Evolutionary conservation across 2,888 invertebrate species (phyloP), one percentile per base, ranked within the genome.

Genomic region (Polyommatus iphigenia): DNA sequence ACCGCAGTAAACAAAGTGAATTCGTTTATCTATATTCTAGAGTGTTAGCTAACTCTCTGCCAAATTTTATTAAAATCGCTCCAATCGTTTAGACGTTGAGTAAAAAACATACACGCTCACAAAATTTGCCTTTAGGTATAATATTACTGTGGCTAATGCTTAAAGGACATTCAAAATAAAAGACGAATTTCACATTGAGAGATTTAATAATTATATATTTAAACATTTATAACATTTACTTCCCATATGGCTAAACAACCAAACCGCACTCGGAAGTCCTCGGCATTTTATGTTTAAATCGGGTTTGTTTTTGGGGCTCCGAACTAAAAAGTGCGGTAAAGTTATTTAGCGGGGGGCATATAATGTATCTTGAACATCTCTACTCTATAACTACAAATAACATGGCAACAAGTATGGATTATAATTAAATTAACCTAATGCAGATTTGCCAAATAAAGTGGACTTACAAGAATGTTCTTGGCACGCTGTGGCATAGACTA

Each of bases 151-250:
- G 10, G 10, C 2, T 10, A 54, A 18, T 54, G 5, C 18, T 18
- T n/a, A n/a, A 54, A 24, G 62, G 20, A 24, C 13, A 62, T 20
- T 29, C 24, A 24, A 46, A 67, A 29, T 32, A 67, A 67, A 67
- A 24, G 15, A 67, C 67, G 5, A 5, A 15, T 10, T 20, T 32
- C 67, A 67, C 67, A 15, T 29, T 15, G 24, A 13, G 32, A 67
- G 29, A 6, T 67, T 67, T 32, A 67, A 67, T 67, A 24, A 36
- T 36, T 7, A 67, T 67, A 32, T 29, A 67, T 67, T 15, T 67
- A 67, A 32, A 67, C 29, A 62, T 24, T n/a, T 62, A 62, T 13
- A 67, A 67, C 67, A 67, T 67, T 67, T 29, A 67, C 67, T 67
- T 67, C 67, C 67, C 29, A 4, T 67, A 5, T 29, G 6, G 67